Percentiles rank a stretch among this genome's conserved stretches.
Evolutionary conservation across 2,113 vertebrate species (phyloP).

Genomic region (Odontophorus gujanensis): DNA sequence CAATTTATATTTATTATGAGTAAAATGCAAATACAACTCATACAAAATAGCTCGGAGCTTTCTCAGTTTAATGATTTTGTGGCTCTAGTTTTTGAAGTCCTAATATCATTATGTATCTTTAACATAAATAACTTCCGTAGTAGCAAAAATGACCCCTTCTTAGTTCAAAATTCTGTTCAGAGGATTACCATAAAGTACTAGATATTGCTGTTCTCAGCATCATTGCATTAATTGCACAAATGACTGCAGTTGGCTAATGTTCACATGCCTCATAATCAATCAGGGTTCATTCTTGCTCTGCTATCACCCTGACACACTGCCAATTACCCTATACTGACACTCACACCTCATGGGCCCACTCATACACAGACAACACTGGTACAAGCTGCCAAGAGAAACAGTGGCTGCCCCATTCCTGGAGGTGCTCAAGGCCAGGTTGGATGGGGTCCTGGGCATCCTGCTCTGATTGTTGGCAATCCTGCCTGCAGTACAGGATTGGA

Average conservation of each 20-base stretch:
- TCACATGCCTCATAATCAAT: conserved; percentile 33
- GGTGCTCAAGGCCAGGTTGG: neutral
- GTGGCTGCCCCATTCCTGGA: neutral
- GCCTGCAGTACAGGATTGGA: neutral
- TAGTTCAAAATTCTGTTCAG: conserved; percentile 31
- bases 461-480: neutral
- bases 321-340: neutral
- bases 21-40: conserved; percentile 3
- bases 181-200: conserved; percentile 29
- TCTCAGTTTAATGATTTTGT: conserved; percentile 34
- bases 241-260: conserved; percentile 38
- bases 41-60: conserved; percentile 25
- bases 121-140: conserved; percentile 40
- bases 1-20: conserved; percentile 28
- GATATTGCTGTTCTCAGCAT: conserved; percentile 58
- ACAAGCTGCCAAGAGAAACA: neutral
- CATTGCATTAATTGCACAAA: conserved; percentile 49
- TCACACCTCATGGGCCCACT: neutral
- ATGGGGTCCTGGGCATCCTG: neutral
- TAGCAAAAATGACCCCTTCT: conserved; percentile 47
- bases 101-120: conserved; percentile 34
- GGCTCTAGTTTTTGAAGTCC: conserved; percentile 6
- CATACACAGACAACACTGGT: neutral
- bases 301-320: neutral
- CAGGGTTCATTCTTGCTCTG: conserved; percentile 2